Base-by-base conservation (phyloP, 2,888 invertebrate genomes). In the Agonopterix alstromeriana region DNA sequence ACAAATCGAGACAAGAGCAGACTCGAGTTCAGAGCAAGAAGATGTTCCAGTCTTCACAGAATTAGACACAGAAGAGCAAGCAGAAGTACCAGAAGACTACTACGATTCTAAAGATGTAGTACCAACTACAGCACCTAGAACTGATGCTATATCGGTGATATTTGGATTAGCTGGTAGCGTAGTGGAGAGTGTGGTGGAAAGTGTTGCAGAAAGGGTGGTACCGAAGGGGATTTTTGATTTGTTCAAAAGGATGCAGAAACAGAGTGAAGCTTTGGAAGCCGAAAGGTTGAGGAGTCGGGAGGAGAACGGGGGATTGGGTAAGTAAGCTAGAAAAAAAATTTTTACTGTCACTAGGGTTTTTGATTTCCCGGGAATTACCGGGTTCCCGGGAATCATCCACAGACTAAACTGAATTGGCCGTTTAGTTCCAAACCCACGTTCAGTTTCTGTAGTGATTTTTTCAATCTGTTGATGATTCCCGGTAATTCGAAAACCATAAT, bases 261-360 rank as follows among this genome's bases (percentile, higher is more conserved):
- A 89, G 56, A 88, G 66, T 48, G 86, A 87, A 53, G 82, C 83
- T 7, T 53, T 89, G 47, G 89, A 89, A 61, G 82, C 83, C 0
- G 84, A 89, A 55, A 77, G 75, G 36, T 58, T 89, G 42, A 74
- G 89, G 52, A 89, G 89, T 56, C 72, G 81, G 12, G 89, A 89
- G 56, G 89, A 89, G 54, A 89, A 89, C 62, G 89, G 89, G 0
- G 89, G 89, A 9, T 58, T 89, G 40, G 89, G 89, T 89, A 62
- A 60, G 27, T 27, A 7, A 5, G 1, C 27, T 27, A 27, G 27
- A 27, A 27, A 27, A 5, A 2, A 14, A 17, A 3, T 1, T 17
- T 17, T 17, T 2, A 2, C 4, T 17, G 17, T 17, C 17, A 3
- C 14, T 14, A 14, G 14, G 14, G 14, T 14, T 14, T 14, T 14